These are phyloP conservation scores for Sebastolobus altivelis DNA, from an alignment of 2,797 vertebrate genomes.

Conservation along the genomic window DNA sequence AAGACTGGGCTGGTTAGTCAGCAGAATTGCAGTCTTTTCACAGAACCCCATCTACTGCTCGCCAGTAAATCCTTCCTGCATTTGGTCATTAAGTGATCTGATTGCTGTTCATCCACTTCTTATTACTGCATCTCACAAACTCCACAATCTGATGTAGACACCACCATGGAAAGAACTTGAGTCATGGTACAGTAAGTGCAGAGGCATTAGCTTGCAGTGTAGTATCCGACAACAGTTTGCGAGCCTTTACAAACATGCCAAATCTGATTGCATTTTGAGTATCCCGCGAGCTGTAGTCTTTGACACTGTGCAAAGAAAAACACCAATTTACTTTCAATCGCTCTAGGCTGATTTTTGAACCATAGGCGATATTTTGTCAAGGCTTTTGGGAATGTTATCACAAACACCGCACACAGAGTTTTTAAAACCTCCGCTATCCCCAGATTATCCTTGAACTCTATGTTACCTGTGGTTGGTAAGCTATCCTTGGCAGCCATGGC, in stretches of 20 bases:
- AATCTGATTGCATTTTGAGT: slow-evolving; percentile 57
- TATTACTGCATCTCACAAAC: not conserved
- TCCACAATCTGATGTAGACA: not conserved
- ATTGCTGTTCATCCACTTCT: not conserved
- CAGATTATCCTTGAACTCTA: slow-evolving; percentile 74
- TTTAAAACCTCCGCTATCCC: slow-evolving; percentile 64
- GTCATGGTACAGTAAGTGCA: not conserved
- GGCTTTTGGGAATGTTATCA: slow-evolving; percentile 72
- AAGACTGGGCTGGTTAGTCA: not conserved
- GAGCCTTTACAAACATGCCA: slow-evolving; percentile 46
- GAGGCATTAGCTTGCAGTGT: slow-evolving; percentile 19
- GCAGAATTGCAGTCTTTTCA: not conserved
- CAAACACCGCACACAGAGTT: slow-evolving; percentile 64
- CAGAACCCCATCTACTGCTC: not conserved
- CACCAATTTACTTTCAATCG: slow-evolving; percentile 49
- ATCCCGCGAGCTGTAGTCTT: slow-evolving; percentile 46
- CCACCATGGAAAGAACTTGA: slow-evolving; percentile 2
- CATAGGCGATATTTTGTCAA: slow-evolving; percentile 62
- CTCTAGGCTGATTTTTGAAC: slow-evolving; percentile 55
- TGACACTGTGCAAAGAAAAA: slow-evolving; percentile 58
- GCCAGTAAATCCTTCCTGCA: not conserved
- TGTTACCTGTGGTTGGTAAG: slow-evolving; percentile 61
- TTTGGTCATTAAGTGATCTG: not conserved
- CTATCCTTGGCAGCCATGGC: slow-evolving; percentile 39
- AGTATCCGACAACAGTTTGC: slow-evolving; percentile 25